A percentile compares a stretch with the other conserved stretches of the same genome.
Conservation (phyloP, 2,888 invertebrate genomes). For the Leptura quadrifasciata region DNA sequence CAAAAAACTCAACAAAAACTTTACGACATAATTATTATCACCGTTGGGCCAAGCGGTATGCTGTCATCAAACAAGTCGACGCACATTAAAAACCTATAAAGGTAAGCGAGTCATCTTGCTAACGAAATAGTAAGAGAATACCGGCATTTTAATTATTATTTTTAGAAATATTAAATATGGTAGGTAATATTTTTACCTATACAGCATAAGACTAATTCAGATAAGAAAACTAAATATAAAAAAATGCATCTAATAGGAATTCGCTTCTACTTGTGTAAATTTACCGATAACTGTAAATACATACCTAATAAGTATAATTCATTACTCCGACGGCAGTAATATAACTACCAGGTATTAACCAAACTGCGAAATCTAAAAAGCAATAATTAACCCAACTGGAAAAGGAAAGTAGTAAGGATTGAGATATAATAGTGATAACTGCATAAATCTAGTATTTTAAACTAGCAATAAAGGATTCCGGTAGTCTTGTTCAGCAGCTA, state of each 20-base stretch:
- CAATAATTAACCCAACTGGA: slow-evolving; percentile 11
- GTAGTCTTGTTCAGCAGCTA: slow-evolving; percentile 63
- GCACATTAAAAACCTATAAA: too few species aligned
- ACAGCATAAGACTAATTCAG: too few species aligned
- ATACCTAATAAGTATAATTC: not conserved
- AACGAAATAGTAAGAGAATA: too few species aligned
- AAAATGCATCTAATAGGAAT: not conserved
- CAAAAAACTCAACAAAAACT: too few species aligned
- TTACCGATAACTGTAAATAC: not conserved
- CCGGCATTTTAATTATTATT: too few species aligned
- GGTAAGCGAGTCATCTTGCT: too few species aligned
- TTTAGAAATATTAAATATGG: too few species aligned
- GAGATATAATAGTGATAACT: slow-evolving; percentile 53
- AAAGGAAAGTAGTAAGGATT: slow-evolving; percentile 20
- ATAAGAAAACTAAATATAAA: too few species aligned
- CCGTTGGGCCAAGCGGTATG: too few species aligned
- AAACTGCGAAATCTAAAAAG: slow-evolving; percentile 24
- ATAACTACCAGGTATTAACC: slow-evolving; percentile 24
- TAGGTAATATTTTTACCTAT: too few species aligned
- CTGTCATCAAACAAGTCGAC: too few species aligned
- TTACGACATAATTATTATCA: too few species aligned
- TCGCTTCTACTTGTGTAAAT: not conserved
- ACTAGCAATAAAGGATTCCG: slow-evolving; percentile 62
- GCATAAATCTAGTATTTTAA: slow-evolving; percentile 45
- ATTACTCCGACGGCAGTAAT: slow-evolving; percentile 19